These are phyloP conservation scores for Hylaea fasciaria DNA, from an alignment of 2,888 invertebrate genomes.

Conservation along the genomic window DNA sequence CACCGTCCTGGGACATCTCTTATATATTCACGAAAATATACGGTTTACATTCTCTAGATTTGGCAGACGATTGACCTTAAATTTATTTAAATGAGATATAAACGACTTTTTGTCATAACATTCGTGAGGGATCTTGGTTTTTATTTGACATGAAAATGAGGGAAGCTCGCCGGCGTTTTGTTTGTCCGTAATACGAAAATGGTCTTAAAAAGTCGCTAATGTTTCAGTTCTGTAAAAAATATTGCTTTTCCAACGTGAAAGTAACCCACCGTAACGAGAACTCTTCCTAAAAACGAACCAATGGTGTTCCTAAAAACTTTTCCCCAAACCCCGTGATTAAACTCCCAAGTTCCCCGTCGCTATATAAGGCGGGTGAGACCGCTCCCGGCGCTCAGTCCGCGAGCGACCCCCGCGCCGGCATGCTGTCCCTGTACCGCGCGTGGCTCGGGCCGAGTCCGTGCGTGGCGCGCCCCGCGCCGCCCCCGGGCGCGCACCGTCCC, in stretches of 20 bases:
- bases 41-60: neutral
- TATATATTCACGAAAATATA: conserved; percentile 22
- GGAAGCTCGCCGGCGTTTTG: no score
- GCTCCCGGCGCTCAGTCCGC: conserved; percentile 52
- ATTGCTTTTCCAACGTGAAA: no score
- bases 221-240: no score
- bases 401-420: conserved; percentile 53
- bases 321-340: conserved; percentile 8
- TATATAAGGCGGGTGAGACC: conserved; percentile 55
- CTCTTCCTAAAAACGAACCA: neutral
- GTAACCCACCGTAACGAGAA: neutral
- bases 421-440: conserved; percentile 82
- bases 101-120: neutral
- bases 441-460: conserved; percentile 81
- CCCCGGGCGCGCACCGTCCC: conserved; percentile 79
- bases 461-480: conserved; percentile 76
- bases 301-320: conserved; percentile 1
- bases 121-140: no score
- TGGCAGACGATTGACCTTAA: conserved; percentile 12
- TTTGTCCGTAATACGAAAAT: no score
- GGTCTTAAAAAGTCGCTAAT: no score
- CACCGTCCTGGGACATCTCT: conserved; percentile 16
- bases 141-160: no score
- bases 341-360: conserved; percentile 17
- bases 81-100: conserved; percentile 7